Evolutionary conservation across 2,888 invertebrate species (phyloP).

Genomic region (Prenolepis imparis): DNA sequence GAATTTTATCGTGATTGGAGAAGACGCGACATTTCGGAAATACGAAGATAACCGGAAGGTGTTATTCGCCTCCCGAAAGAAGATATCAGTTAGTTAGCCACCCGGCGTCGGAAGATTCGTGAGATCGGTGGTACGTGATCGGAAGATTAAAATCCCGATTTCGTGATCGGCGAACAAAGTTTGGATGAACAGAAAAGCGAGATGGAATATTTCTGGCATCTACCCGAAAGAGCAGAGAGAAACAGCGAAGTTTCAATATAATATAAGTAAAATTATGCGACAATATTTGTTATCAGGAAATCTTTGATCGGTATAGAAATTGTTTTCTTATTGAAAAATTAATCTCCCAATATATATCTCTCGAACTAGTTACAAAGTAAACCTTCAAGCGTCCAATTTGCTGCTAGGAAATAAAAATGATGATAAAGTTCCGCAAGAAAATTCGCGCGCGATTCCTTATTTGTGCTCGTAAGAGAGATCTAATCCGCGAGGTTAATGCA

Average conservation of each 20-base stretch:
- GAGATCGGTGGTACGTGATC: constrained; percentile 75
- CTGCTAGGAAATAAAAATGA: not conserved
- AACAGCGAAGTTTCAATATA: constrained; percentile 17
- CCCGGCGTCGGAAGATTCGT: constrained; percentile 50
- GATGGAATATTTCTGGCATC: not conserved
- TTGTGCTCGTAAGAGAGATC: constrained; percentile 37
- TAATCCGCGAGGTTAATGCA: constrained; percentile 64
- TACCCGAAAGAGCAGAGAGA: constrained; percentile 53
- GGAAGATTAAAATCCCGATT: constrained; percentile 65
- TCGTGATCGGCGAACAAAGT: constrained; percentile 67
- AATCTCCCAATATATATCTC: constrained; percentile 9
- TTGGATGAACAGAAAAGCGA: not conserved
- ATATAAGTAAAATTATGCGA: constrained; percentile 26
- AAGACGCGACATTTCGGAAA: not conserved
- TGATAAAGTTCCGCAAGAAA: constrained; percentile 35
- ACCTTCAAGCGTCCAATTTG: not conserved
- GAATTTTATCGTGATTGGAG: not conserved
- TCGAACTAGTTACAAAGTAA: not conserved
- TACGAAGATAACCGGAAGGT: not conserved
- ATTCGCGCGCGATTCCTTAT: constrained; percentile 27
- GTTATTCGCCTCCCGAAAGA: not conserved
- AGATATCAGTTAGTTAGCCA: not conserved
- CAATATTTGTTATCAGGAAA: constrained; percentile 27
- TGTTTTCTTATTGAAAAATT: not conserved
- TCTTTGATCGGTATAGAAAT: constrained; percentile 4